A percentile compares a stretch with the other conserved stretches of the same genome.
Evolutionary conservation across 2,888 invertebrate species (phyloP).

Genomic region (Callyntrura sp.): DNA sequence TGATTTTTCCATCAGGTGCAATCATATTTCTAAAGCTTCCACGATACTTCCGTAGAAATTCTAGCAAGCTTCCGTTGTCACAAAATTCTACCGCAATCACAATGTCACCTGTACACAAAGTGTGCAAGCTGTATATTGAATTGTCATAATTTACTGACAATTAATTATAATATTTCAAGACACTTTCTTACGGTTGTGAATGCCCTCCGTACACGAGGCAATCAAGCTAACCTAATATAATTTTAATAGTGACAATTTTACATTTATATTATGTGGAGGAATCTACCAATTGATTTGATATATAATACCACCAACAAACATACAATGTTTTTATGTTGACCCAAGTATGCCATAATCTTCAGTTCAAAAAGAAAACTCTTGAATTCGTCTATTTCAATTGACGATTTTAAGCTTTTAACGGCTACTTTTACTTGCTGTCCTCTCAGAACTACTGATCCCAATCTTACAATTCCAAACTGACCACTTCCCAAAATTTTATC

Average conservation of each 20-base stretch:
- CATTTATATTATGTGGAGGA: not conserved
- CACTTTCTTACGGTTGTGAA: slow-evolving; percentile 67
- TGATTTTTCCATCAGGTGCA: slow-evolving; percentile 55
- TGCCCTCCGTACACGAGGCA: slow-evolving; percentile 76
- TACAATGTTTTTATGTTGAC: slow-evolving; percentile 78
- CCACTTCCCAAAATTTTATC: slow-evolving; percentile 78
- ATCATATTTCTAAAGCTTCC: slow-evolving; percentile 62
- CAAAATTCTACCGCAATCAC: slow-evolving; percentile 79
- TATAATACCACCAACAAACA: slow-evolving; percentile 51
- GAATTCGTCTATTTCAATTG: slow-evolving; percentile 79
- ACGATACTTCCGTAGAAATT: slow-evolving; percentile 68
- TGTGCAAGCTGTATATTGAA: too few species aligned
- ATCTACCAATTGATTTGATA: not conserved
- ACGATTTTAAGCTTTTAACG: slow-evolving; percentile 74
- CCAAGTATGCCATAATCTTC: slow-evolving; percentile 79
- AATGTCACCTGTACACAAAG: slow-evolving; percentile 66
- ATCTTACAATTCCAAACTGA: slow-evolving; percentile 76
- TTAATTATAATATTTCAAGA: too few species aligned
- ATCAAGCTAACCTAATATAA: slow-evolving; percentile 72
- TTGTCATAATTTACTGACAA: too few species aligned
- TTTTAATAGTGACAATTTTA: not conserved
- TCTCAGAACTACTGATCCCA: slow-evolving; percentile 65
- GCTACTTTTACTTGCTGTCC: slow-evolving; percentile 68
- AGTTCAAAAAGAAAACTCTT: slow-evolving; percentile 79
- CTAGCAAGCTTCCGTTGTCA: slow-evolving; percentile 76